These are phyloP conservation scores for Drosophila fulvimacula DNA, from an alignment of 2,888 invertebrate species.

Conservation along the genomic window DNA sequence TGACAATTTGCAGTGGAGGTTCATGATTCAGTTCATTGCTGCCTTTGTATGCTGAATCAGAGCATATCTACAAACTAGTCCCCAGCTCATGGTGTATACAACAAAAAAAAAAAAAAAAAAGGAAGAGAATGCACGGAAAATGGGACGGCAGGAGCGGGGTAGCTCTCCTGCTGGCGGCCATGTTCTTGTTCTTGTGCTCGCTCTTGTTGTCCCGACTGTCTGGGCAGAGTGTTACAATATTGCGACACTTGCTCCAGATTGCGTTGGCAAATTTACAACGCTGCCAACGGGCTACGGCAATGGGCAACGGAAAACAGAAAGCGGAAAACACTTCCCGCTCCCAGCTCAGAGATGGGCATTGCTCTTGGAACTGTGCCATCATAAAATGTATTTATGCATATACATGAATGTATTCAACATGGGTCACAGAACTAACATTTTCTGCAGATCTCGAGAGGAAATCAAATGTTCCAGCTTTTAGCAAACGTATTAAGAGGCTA, in stretches of 20 bases:
- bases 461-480: constrained; percentile 1
- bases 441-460: not conserved
- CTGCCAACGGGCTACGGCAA: constrained; percentile 53
- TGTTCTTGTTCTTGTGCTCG: constrained; percentile 43
- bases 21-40: constrained; percentile 58
- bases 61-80: constrained; percentile 33
- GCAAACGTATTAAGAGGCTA: not conserved
- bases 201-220: constrained; percentile 47
- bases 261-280: constrained; percentile 74
- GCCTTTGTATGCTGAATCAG: constrained; percentile 21
- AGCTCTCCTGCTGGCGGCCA: constrained; percentile 39
- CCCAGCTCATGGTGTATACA: constrained; percentile 30
- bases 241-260: constrained; percentile 82
- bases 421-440: not conserved
- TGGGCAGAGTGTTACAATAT: constrained; percentile 66
- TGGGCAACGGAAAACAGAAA: constrained; percentile 20
- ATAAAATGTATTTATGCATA: constrained; percentile 16
- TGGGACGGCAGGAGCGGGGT: not conserved
- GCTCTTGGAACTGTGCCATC: constrained; percentile 27
- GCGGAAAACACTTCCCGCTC: constrained; percentile 27
- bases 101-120: too few species aligned
- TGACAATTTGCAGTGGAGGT: constrained; percentile 41
- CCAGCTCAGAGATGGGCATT: constrained; percentile 15
- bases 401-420: constrained; percentile 5
- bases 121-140: not conserved